Conservation (phyloP, 2,113 vertebrate genomes). For the Miniopterus natalensis region DNA sequence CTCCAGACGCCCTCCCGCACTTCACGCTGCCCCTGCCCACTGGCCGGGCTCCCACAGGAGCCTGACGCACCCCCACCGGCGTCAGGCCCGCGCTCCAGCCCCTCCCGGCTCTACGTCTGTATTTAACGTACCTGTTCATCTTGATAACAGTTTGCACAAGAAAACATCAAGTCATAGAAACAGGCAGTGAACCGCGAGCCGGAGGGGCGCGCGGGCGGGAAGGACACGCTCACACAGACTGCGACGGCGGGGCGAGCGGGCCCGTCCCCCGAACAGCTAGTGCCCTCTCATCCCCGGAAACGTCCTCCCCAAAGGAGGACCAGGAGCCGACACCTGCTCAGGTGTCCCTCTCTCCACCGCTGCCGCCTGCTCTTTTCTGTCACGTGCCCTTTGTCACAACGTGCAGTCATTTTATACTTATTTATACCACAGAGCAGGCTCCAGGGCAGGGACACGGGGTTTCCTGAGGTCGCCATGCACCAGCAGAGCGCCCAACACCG, state of each 20-base stretch:
- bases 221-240: rapidly evolving
- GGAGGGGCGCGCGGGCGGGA: neutral
- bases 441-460: neutral
- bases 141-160: constrained; percentile 50
- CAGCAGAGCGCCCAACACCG: neutral
- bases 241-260: neutral
- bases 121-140: constrained; percentile 61
- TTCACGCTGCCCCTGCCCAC: neutral
- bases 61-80: too few relatives aligned
- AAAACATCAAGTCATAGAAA: constrained; percentile 62
- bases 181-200: constrained; percentile 27
- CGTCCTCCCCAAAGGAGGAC: neutral
- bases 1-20: neutral
- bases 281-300: neutral
- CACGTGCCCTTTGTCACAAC: too few relatives aligned
- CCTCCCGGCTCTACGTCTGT: constrained; percentile 32
- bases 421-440: neutral
- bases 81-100: too few relatives aligned
- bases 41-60: too few relatives aligned
- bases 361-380: rapidly evolving
- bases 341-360: rapidly evolving
- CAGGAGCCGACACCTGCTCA: rapidly evolving
- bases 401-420: neutral
- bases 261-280: rapidly evolving
- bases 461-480: neutral